Base-by-base conservation (phyloP, 2,113 vertebrate species). In the Speoplatyrhinus poulsoni region DNA sequence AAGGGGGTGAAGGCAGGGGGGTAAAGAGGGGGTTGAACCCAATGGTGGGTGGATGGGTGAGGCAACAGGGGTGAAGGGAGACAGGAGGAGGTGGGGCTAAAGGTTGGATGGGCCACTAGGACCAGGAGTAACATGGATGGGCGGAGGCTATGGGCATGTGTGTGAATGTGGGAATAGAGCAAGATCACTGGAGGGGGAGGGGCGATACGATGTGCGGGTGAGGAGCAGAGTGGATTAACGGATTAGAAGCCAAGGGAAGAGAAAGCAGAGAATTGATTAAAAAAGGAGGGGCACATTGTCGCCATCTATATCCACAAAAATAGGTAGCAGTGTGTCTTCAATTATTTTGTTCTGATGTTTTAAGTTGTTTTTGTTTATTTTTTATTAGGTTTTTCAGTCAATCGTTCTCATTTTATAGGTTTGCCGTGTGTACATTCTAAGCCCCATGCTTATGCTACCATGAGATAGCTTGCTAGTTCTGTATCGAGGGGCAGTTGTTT, bases 1-100 rank as follows among this genome's bases (percentile, higher is more conserved):
- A 7, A 46, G 49, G 16, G 50, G n/a, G 9, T 3, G 12, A 47
- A 12, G 60, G 60, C 6, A 16, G 60, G 11, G 9, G 26, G 60
- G 12, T 47, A 5, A 77, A 73, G 66, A 61, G 68, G 65, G 67
- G 64, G 46, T 26, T 41, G 36, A 41, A 8, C 36, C 36, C 36
- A 41, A 41, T 41, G 36, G 36, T 41, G 19, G 12, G 16, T 55
- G 66, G 50, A 59, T 16, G 48, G 41, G 61, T 1, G 13, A 53
- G 65, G 56, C 6, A 9, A 10, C 9, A 60, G 19, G 4, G 54
- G 9, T 13, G 54, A 16, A 17, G 54, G 50, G 50, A 53, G 50
- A n/a, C 3, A 53, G 8, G 50, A 53, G 50, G 15, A 6, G 12
- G 50, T 12, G 11, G 50, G 12, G 1, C 4, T 8, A n/a, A 53